Conservation (phyloP, 2,888 invertebrate genomes). For the Drosophila paranaensis region DNA sequence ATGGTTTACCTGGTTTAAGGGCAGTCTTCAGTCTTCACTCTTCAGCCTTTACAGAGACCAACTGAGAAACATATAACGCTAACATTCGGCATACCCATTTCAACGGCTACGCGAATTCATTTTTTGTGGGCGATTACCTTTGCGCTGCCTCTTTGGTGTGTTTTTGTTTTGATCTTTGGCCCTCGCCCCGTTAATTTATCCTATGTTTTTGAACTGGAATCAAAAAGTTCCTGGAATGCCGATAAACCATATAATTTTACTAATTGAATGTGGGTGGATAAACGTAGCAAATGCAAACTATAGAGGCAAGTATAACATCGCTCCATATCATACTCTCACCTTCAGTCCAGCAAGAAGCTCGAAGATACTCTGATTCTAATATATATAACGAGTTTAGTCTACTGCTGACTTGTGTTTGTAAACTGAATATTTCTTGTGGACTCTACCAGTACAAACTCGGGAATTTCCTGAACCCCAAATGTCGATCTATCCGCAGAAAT, state of each 20-base stretch:
- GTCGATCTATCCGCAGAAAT: too few species aligned
- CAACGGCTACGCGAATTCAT: slow-evolving; percentile 65
- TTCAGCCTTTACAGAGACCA: slow-evolving; percentile 47
- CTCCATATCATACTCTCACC: slow-evolving; percentile 19
- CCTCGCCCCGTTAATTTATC: slow-evolving; percentile 64
- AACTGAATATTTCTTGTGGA: too few species aligned
- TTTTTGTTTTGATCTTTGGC: slow-evolving; percentile 75
- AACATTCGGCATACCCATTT: slow-evolving; percentile 67
- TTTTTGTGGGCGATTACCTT: slow-evolving; percentile 83
- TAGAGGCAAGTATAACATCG: slow-evolving; percentile 28
- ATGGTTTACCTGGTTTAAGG: slow-evolving; percentile 53
- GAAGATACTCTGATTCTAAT: not conserved
- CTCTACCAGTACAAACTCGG: too few species aligned
- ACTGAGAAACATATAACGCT: slow-evolving; percentile 62
- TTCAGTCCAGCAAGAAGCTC: not conserved
- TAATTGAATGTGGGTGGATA: slow-evolving; percentile 83
- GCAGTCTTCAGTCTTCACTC: slow-evolving; percentile 37
- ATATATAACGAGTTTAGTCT: too few species aligned
- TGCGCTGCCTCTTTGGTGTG: slow-evolving; percentile 70
- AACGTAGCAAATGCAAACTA: slow-evolving; percentile 52
- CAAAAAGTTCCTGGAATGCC: slow-evolving; percentile 78
- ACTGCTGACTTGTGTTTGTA: too few species aligned
- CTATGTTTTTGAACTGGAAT: slow-evolving; percentile 63
- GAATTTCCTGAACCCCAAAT: too few species aligned
- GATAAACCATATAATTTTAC: slow-evolving; percentile 81